A percentile compares a stretch with the other conserved stretches of the same genome.
Evolutionary conservation across 2,888 invertebrate species (phyloP).

Genomic region (Tineola bisselliella): DNA sequence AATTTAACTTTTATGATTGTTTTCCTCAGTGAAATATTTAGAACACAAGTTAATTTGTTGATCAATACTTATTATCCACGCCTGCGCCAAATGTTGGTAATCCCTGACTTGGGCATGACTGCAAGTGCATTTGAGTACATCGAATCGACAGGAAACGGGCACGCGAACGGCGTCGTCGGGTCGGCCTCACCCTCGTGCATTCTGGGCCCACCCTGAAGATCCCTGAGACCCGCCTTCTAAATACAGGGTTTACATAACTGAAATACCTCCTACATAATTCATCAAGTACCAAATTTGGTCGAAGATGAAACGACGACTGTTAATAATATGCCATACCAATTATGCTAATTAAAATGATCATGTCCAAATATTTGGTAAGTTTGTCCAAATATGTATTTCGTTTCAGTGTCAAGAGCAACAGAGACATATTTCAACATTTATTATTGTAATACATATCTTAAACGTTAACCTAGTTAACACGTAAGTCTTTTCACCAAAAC

Average conservation of each 20-base stretch:
- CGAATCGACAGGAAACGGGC: conserved; percentile 16
- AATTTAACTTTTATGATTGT: neutral
- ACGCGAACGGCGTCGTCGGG: conserved; percentile 17
- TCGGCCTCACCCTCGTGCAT: conserved; percentile 9
- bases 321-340: neutral
- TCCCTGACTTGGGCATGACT: neutral
- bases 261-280: conserved; percentile 1
- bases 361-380: neutral
- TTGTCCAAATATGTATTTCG: too few species aligned
- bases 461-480: too few species aligned
- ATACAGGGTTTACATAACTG: conserved; percentile 7
- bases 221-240: conserved; percentile 8
- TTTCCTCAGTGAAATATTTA: neutral
- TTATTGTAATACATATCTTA: too few species aligned
- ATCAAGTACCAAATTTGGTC: neutral
- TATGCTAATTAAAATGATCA: neutral
- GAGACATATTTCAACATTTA: too few species aligned
- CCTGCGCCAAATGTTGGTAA: conserved; percentile 5
- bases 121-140: conserved; percentile 14
- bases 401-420: too few species aligned
- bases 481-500: too few species aligned
- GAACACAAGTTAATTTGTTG: neutral
- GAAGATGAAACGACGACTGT: neutral
- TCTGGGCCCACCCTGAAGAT: conserved; percentile 11
- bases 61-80: neutral